Percentiles rank a stretch among this genome's conserved stretches.
Evolutionary conservation across 2,113 vertebrate genomes (phyloP).

Genomic region (Nerophis lumbriciformis): DNA sequence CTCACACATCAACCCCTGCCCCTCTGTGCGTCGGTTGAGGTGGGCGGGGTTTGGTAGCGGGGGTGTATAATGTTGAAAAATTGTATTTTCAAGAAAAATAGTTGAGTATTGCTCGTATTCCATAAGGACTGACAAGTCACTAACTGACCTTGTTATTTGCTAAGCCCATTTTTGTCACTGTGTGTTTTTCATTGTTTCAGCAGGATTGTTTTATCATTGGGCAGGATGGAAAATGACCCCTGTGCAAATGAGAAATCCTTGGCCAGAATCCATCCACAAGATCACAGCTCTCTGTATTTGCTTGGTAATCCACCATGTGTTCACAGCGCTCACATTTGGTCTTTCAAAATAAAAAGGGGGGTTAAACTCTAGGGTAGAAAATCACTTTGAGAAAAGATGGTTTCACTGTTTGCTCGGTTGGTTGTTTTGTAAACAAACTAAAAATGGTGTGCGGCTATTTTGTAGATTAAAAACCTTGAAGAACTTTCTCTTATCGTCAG

Average conservation of each 20-base stretch:
- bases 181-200: constrained; percentile 44
- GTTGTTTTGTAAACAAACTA: no score
- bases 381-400: not conserved
- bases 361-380: not conserved
- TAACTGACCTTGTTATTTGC: constrained; percentile 8
- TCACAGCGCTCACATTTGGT: not conserved
- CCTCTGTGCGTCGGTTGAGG: no score
- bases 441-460: no score
- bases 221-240: constrained; percentile 38
- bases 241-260: constrained; percentile 41
- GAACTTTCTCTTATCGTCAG: no score
- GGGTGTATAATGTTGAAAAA: no score
- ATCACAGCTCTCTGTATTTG: constrained; percentile 16
- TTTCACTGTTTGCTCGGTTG: not conserved
- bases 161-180: constrained; percentile 25
- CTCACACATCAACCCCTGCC: no score
- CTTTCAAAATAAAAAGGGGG: not conserved
- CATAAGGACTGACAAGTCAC: not conserved
- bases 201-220: constrained; percentile 36
- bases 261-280: constrained; percentile 23
- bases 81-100: no score
- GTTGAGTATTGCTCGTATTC: no score
- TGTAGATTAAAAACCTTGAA: no score
- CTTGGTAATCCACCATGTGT: constrained; percentile 12
- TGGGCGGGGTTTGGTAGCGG: no score